A percentile compares a stretch with the other conserved stretches of the same genome.
These are phyloP conservation scores for Drosophila pseudotalamancana DNA, from an alignment of 2,888 invertebrate species.

Conservation along the genomic window DNA sequence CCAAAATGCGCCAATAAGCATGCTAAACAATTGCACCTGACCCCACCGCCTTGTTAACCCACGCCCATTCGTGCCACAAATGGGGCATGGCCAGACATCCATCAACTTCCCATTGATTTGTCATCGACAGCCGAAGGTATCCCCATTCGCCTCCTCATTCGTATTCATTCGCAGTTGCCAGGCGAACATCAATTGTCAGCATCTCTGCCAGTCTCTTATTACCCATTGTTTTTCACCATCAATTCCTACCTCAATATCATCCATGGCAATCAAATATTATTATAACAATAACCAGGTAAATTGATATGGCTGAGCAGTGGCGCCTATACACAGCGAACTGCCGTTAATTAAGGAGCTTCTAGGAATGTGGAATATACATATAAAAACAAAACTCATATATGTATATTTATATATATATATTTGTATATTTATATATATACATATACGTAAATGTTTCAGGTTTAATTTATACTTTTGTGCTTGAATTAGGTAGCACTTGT, in stretches of 20 bases:
- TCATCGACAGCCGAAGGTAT: constrained; percentile 24
- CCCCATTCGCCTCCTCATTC: too few relatives aligned
- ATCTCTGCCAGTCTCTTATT: not conserved
- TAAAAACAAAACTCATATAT: too few relatives aligned
- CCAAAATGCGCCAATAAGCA: constrained; percentile 70
- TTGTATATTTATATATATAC: too few relatives aligned
- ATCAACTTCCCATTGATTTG: constrained; percentile 69
- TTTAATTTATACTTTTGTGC: too few relatives aligned
- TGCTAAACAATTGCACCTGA: constrained; percentile 65
- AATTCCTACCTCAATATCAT: not conserved
- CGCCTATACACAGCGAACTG: constrained; percentile 13
- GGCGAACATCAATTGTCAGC: not conserved
- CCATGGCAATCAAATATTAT: constrained; percentile 10
- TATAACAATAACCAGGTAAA: not conserved
- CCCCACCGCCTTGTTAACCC: not conserved
- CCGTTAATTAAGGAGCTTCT: not conserved
- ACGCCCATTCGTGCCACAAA: not conserved
- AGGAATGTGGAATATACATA: too few relatives aligned
- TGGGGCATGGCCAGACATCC: constrained; percentile 31
- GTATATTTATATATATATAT: too few relatives aligned
- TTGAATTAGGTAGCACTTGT: too few relatives aligned
- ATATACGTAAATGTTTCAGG: too few relatives aligned
- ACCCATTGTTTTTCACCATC: not conserved
- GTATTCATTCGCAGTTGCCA: constrained; percentile 7
- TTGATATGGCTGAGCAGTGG: constrained; percentile 22